Percentiles rank a stretch among this genome's conserved stretches.
Conservation (phyloP, 2,113 vertebrate species). For the Noctilio leporinus region DNA sequence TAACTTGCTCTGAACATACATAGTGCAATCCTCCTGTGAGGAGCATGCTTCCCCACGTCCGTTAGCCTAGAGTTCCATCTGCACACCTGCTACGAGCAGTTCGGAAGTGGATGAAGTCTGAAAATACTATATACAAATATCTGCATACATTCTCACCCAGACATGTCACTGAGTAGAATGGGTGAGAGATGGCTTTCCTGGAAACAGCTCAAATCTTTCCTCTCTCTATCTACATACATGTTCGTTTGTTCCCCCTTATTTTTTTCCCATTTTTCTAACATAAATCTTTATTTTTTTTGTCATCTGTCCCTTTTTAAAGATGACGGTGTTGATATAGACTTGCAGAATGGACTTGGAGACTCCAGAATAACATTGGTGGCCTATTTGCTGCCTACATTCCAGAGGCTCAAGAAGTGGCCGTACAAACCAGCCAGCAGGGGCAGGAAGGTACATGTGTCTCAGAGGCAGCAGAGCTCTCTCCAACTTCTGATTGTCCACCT, state of each 20-base stretch:
- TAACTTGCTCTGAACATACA: background rate
- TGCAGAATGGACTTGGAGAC: slow-evolving; percentile 3
- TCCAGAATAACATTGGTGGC: background rate
- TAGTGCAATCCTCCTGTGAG: background rate
- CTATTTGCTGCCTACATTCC: background rate
- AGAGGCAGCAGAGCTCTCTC: background rate
- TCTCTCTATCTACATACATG: background rate
- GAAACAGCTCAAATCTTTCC: slow-evolving; percentile 9
- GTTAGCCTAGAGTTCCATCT: slow-evolving; percentile 35
- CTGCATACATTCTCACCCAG: slow-evolving; percentile 24
- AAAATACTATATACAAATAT: slow-evolving; percentile 48
- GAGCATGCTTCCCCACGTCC: background rate
- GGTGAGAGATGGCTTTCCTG: slow-evolving; percentile 25
- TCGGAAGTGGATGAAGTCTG: slow-evolving; percentile 34
- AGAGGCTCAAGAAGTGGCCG: background rate
- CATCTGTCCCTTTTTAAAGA: slow-evolving; percentile 13
- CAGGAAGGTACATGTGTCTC: fast-evolving
- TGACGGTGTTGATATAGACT: background rate
- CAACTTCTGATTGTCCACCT: background rate
- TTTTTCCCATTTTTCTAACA: too few species aligned
- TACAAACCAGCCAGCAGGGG: background rate
- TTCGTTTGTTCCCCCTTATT: background rate
- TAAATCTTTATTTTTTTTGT: too few species aligned
- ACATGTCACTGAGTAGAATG: background rate
- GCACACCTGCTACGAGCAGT: background rate